These are phyloP conservation scores for Microctenopoma lineatum DNA, from an alignment of 2,797 vertebrate genomes.

Conservation along the genomic window DNA sequence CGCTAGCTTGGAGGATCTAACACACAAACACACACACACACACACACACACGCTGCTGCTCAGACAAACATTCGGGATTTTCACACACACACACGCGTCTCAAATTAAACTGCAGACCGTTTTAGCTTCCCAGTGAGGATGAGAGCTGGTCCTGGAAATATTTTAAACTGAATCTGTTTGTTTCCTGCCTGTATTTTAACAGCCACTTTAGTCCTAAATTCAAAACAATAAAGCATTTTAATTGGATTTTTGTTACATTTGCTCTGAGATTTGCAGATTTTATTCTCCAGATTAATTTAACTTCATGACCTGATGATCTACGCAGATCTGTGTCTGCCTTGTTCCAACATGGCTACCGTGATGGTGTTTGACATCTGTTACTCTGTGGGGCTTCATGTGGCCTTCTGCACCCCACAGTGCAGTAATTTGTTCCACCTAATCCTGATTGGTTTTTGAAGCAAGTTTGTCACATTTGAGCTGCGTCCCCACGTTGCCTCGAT, in stretches of 20 bases:
- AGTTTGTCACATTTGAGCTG: slow-evolving; percentile 13
- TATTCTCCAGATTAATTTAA: neutral
- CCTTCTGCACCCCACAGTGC: slow-evolving; percentile 36
- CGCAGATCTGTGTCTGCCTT: slow-evolving; percentile 34
- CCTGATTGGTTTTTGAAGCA: slow-evolving; percentile 2
- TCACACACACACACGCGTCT: slow-evolving; percentile 38
- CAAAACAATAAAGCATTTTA: neutral
- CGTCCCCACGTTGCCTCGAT: neutral
- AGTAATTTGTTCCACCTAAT: slow-evolving; percentile 35
- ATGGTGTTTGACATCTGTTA: slow-evolving; percentile 67
- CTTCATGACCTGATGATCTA: slow-evolving; percentile 15
- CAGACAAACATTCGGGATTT: slow-evolving; percentile 47
- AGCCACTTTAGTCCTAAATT: slow-evolving; percentile 3
- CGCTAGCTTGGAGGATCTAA: slow-evolving; percentile 62
- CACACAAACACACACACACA: slow-evolving; percentile 53
- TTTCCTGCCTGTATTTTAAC: neutral
- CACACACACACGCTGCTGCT: slow-evolving; percentile 50
- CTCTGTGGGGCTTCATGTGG: slow-evolving; percentile 56
- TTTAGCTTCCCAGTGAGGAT: slow-evolving; percentile 45
- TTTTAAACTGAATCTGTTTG: slow-evolving; percentile 12
- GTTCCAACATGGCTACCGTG: slow-evolving; percentile 54
- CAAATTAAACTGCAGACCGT: slow-evolving; percentile 57
- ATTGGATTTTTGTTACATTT: neutral
- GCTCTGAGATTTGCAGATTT: neutral
- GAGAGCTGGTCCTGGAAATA: slow-evolving; percentile 33